These are phyloP conservation scores for Spea bombifrons DNA, from an alignment of 2,113 vertebrate species.

Conservation along the genomic window DNA sequence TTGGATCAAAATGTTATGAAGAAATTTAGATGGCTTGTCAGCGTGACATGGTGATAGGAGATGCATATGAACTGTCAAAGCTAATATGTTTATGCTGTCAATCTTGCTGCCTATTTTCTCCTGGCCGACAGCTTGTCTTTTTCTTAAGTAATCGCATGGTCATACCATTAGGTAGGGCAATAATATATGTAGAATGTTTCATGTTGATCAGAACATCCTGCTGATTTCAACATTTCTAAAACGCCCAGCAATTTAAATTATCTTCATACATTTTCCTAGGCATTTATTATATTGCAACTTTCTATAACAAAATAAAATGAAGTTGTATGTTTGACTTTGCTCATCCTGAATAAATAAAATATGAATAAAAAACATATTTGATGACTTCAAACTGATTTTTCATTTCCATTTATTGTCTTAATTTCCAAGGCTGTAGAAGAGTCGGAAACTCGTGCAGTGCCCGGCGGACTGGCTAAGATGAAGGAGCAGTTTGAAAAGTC, in stretches of 20 bases:
- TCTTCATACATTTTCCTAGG: too few species aligned
- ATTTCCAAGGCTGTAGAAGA: slow-evolving; percentile 79
- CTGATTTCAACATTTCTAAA: not conserved
- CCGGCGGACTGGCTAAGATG: slow-evolving; percentile 84
- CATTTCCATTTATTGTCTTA: slow-evolving; percentile 44
- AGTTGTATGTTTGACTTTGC: not conserved
- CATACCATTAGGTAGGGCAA: not conserved
- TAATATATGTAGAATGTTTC: slow-evolving; percentile 5
- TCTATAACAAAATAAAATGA: too few species aligned
- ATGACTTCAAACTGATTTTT: not conserved
- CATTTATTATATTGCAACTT: too few species aligned
- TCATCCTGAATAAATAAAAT: not conserved
- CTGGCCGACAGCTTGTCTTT: slow-evolving; percentile 15
- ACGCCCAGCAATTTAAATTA: too few species aligned
- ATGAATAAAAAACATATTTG: not conserved
- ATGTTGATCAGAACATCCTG: slow-evolving; percentile 1
- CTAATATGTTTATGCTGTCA: slow-evolving; percentile 35
- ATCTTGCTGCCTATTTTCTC: not conserved
- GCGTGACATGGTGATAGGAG: slow-evolving; percentile 16
- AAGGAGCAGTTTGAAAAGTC: slow-evolving; percentile 88
- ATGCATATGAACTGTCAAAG: slow-evolving; percentile 35
- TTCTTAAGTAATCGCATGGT: slow-evolving; percentile 22
- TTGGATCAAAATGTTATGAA: slow-evolving; percentile 42
- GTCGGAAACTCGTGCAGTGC: slow-evolving; percentile 75
- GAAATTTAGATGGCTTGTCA: slow-evolving; percentile 45